Conservation (phyloP, 2,888 invertebrate genomes). For the Acanthococcus lagerstroemiae region DNA sequence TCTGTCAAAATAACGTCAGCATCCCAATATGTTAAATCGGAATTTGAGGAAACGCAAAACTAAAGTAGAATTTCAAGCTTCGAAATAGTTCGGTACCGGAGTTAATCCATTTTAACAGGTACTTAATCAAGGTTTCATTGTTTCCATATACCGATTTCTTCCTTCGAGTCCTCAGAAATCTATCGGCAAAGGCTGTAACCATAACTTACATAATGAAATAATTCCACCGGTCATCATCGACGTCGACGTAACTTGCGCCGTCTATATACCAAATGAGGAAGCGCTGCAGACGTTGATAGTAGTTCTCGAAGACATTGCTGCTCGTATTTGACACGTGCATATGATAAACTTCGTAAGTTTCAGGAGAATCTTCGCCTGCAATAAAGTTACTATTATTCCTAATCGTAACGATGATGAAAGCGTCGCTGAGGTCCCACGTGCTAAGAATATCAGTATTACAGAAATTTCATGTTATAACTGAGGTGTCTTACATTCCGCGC, state of each 20-base stretch:
- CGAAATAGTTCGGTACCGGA: not conserved
- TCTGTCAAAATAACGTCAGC: not conserved
- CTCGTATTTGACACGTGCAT: conserved; percentile 61
- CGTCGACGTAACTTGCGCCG: conserved; percentile 87
- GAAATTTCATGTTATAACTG: too few species aligned
- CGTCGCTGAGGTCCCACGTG: too few species aligned
- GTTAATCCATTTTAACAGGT: not conserved
- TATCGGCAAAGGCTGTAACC: not conserved
- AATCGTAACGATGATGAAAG: too few species aligned
- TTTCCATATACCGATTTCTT: too few species aligned
- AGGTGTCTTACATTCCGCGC: too few species aligned
- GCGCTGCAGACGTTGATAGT: conserved; percentile 76
- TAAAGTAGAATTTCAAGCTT: not conserved
- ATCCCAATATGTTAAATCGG: not conserved
- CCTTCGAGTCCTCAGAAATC: too few species aligned
- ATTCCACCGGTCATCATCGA: conserved; percentile 84
- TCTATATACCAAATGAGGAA: conserved; percentile 93
- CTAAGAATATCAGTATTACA: not conserved
- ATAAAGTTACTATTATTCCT: too few species aligned
- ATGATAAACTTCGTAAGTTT: conserved; percentile 67
- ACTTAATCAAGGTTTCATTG: too few species aligned
- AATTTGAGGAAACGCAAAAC: not conserved
- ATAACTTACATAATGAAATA: conserved; percentile 64
- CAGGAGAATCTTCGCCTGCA: conserved; percentile 16
- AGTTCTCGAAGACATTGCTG: conserved; percentile 61